A percentile compares a stretch with the other conserved stretches of the same genome.
Conservation (phyloP, 2,888 invertebrate genomes). For the Lepidocyrtinus sp. region DNA sequence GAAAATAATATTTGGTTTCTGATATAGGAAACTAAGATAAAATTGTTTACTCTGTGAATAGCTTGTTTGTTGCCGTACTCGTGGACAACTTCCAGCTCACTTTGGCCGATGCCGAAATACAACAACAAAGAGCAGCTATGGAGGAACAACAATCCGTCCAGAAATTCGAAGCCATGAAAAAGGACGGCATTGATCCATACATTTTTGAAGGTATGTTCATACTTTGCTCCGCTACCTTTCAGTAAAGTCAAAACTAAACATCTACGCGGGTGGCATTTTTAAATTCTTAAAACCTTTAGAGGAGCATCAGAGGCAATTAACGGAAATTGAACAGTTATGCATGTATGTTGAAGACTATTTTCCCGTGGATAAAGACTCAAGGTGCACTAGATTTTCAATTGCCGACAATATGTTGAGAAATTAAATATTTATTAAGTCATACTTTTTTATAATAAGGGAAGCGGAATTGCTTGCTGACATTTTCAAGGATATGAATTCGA, state of each 20-base stretch:
- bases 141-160: constrained; percentile 47
- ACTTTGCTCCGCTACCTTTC: neutral
- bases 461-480: constrained; percentile 55
- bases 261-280: neutral
- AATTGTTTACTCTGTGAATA: constrained; percentile 41
- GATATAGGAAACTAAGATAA: neutral
- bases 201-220: constrained; percentile 25
- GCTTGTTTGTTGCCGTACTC: constrained; percentile 71
- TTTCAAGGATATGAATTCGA: constrained; percentile 62
- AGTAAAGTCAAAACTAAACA: neutral
- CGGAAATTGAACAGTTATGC: constrained; percentile 48
- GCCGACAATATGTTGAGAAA: too few relatives aligned
- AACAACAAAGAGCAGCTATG: constrained; percentile 48
- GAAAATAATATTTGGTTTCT: neutral
- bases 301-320: constrained; percentile 33
- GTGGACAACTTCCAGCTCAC: constrained; percentile 72
- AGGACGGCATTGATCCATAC: constrained; percentile 37
- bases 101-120: constrained; percentile 69
- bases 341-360: constrained; percentile 62
- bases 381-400: too few relatives aligned
- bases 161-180: constrained; percentile 53
- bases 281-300: constrained; percentile 12
- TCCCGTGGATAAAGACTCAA: constrained; percentile 52
- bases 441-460: constrained; percentile 47
- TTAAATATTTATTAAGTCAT: constrained; percentile 2